Evolutionary conservation across 2,888 invertebrate genomes (phyloP).

Genomic region (Meta bourneti): DNA sequence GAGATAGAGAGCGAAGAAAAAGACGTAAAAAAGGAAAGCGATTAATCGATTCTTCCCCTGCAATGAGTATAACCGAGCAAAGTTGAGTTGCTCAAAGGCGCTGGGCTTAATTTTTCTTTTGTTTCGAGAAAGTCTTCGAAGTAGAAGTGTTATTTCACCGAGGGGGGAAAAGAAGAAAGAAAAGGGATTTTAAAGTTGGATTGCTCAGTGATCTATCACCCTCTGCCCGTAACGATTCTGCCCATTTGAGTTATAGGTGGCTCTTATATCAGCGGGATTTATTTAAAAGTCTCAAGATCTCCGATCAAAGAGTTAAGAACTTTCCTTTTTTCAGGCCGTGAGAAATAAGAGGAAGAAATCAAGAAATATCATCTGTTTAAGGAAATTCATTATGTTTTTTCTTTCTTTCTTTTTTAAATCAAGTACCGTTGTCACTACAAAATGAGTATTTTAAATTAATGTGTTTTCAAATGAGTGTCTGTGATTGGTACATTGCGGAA

Average conservation of each 20-base stretch:
- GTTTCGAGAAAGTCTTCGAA: constrained; percentile 46
- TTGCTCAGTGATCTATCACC: constrained; percentile 61
- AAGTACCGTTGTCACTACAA: not conserved
- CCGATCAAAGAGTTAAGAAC: constrained; percentile 43
- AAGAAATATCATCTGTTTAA: not conserved
- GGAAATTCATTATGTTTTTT: not conserved
- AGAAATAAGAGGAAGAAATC: not conserved
- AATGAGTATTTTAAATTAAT: not conserved
- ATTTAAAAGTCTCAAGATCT: constrained; percentile 46
- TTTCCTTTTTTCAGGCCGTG: not conserved
- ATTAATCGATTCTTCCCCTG: constrained; percentile 63
- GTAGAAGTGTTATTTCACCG: constrained; percentile 59
- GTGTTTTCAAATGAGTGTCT: not conserved
- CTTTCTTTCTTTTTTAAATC: not conserved
- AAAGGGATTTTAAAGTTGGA: constrained; percentile 59
- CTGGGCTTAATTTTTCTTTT: constrained; percentile 61
- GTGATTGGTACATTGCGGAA: not conserved
- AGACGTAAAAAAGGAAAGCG: constrained; percentile 41
- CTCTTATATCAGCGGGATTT: constrained; percentile 52
- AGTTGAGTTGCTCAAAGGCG: constrained; percentile 49
- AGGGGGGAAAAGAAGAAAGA: constrained; percentile 14
- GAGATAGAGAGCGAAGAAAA: not conserved
- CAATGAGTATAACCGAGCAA: constrained; percentile 37
- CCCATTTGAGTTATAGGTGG: constrained; percentile 57
- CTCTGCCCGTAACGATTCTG: constrained; percentile 23